Conservation (phyloP, 2,797 vertebrate genomes). For the Hoplostethus mediterraneus region DNA sequence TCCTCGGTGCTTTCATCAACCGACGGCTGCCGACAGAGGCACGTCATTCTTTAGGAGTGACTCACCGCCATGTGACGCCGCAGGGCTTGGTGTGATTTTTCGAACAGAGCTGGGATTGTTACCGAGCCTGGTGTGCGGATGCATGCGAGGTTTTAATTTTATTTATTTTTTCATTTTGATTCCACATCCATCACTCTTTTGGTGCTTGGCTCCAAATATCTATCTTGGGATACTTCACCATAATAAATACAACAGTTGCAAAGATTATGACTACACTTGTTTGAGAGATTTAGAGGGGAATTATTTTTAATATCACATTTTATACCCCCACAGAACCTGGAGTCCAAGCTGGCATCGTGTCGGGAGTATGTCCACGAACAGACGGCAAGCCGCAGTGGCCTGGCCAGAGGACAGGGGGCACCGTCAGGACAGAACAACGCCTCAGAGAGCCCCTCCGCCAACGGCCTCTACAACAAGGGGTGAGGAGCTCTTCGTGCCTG, state of each 20-base stretch:
- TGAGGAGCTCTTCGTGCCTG: slow-evolving; percentile 53
- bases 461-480: slow-evolving; percentile 85
- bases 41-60: not conserved
- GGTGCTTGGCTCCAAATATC: no score
- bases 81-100: not conserved
- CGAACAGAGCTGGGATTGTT: not conserved
- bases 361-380: slow-evolving; percentile 88
- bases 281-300: no score
- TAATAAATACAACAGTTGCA: no score
- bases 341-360: slow-evolving; percentile 96
- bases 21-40: not conserved
- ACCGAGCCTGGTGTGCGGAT: no score
- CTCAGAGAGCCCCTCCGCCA: slow-evolving; percentile 68
- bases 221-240: no score
- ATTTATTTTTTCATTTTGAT: no score
- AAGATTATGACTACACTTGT: no score
- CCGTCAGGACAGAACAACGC: slow-evolving; percentile 11
- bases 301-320: no score
- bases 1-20: not conserved
- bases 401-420: slow-evolving; percentile 24
- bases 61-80: slow-evolving; percentile 34
- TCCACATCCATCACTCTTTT: no score
- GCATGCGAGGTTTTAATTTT: no score
- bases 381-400: slow-evolving; percentile 37
- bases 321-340: slow-evolving; percentile 86